Conservation (phyloP, 2,113 vertebrate genomes). For the Podarcis raffonei region DNA sequence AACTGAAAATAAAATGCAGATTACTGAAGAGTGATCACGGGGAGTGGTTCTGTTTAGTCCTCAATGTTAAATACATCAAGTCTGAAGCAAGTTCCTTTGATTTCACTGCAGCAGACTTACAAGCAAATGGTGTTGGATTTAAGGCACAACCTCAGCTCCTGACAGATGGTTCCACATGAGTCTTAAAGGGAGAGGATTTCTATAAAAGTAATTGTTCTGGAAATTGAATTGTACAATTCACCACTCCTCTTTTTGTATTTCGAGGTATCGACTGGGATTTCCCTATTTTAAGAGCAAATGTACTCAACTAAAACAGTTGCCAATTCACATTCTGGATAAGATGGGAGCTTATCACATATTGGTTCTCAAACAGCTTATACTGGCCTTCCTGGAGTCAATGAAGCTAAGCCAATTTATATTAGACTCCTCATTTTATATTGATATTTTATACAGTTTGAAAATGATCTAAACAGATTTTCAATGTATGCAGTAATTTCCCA, state of each 20-base stretch:
- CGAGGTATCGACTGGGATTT: not conserved
- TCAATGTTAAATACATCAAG: not conserved
- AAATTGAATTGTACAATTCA: conserved; percentile 7
- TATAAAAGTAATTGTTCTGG: conserved; percentile 12
- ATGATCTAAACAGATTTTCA: not conserved
- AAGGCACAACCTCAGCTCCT: not conserved
- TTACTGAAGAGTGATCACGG: not conserved
- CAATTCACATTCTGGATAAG: conserved; percentile 12
- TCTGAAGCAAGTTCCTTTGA: not conserved
- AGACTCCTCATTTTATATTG: conserved; percentile 15
- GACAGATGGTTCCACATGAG: conserved; percentile 4
- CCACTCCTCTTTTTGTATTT: not conserved
- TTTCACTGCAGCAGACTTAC: not conserved
- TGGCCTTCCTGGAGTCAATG: conserved; percentile 21
- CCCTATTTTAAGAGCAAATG: conserved; percentile 9
- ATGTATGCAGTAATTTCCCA: conserved; percentile 23
- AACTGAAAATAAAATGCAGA: not conserved
- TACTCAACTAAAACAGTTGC: not conserved
- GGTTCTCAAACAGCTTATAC: conserved; percentile 14
- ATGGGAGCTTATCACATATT: conserved; percentile 11
- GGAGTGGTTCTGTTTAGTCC: not conserved
- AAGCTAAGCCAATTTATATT: conserved; percentile 6
- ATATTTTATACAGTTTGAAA: conserved; percentile 7
- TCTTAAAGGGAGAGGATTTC: not conserved
- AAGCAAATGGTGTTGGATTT: not conserved